phyloP scores from a whole-genome alignment of 1,140 invertebrate species.

The Halesus radiatus region DNA sequence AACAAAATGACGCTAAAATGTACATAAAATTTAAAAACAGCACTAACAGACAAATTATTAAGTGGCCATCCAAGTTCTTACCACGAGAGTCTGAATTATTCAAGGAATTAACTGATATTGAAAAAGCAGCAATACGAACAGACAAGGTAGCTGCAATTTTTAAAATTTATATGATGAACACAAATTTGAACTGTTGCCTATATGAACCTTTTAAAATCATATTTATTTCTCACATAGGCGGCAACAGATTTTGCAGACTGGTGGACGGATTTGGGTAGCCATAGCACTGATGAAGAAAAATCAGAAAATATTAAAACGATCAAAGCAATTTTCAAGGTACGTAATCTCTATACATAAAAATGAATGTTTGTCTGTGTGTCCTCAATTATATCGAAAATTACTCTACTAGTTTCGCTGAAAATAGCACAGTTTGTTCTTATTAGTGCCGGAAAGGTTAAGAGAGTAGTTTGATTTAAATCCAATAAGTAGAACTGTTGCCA shows the following conservation, averaged over 20 bases:
- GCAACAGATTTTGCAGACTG: constrained; percentile 67
- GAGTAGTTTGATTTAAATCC: too few species aligned
- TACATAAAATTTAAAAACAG: constrained; percentile 40
- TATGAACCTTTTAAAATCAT: too few species aligned
- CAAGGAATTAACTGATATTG: neutral
- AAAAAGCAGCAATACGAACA: constrained; percentile 18
- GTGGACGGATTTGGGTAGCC: constrained; percentile 62
- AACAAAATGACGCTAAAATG: neutral
- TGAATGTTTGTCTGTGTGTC: too few species aligned
- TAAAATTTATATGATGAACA: too few species aligned
- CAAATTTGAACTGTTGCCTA: too few species aligned
- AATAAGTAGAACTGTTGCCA: too few species aligned
- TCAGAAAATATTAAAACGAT: constrained; percentile 65
- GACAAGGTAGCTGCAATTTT: constrained; percentile 17
- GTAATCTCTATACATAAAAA: neutral
- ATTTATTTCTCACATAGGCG: neutral
- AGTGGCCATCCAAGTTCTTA: constrained; percentile 44
- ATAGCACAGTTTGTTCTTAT: too few species aligned
- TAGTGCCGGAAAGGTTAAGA: too few species aligned
- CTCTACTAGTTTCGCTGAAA: too few species aligned
- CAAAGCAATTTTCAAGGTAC: constrained; percentile 66
- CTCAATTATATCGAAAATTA: too few species aligned
- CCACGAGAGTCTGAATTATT: constrained; percentile 21
- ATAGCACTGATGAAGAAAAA: constrained; percentile 59
- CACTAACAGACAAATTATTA: constrained; percentile 37